A percentile compares a stretch with the other conserved stretches of the same genome.
These are phyloP conservation scores for Poeciliopsis occidentalis DNA, from an alignment of 2,113 vertebrate genomes.

Conservation along the genomic window DNA sequence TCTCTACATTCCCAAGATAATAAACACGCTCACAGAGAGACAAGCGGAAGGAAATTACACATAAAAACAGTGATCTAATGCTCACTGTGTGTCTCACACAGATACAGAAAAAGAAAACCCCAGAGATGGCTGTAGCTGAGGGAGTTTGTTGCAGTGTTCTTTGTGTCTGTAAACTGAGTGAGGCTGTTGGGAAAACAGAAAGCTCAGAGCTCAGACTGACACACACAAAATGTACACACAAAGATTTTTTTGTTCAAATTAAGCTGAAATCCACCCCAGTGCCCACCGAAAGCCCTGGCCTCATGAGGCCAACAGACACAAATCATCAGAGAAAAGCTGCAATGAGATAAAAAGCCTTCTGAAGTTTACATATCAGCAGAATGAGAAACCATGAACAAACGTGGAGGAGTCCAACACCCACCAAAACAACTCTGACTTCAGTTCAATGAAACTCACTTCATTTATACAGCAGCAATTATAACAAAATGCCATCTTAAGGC, in stretches of 20 bases:
- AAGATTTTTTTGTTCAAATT: not conserved
- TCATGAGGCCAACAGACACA: not conserved
- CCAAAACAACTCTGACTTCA: not conserved
- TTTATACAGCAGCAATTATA: not conserved
- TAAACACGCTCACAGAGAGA: not conserved
- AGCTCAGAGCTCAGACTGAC: not conserved
- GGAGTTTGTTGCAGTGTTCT: not conserved
- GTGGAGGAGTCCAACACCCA: not conserved
- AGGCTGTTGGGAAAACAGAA: not conserved
- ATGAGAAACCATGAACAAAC: not conserved
- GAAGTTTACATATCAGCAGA: not conserved
- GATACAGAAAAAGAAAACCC: not conserved
- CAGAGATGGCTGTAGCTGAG: not conserved
- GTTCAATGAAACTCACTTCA: not conserved
- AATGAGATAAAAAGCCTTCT: not conserved
- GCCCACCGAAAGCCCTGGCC: not conserved
- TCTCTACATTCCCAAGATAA: not conserved
- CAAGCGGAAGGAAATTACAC: not conserved
- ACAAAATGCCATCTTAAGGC: not conserved
- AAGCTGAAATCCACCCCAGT: not conserved
- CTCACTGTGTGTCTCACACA: not conserved
- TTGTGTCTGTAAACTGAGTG: conserved; percentile 1
- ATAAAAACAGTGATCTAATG: not conserved
- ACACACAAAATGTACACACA: not conserved
- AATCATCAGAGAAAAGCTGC: not conserved